Conservation (phyloP, 2,797 vertebrate genomes). For the Etheostoma perlongum region DNA sequence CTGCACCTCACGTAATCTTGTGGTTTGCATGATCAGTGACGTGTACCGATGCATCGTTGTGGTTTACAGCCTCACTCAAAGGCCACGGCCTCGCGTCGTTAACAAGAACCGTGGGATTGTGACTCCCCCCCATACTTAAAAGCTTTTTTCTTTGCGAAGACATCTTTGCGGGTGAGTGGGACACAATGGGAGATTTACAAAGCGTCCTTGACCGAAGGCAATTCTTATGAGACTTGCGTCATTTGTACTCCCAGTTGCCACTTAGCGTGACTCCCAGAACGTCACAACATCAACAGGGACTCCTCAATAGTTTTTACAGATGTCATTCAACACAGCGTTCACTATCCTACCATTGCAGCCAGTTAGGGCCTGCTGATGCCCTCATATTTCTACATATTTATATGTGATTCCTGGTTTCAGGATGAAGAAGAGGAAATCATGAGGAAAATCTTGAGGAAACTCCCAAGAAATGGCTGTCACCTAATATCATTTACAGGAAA, state of each 20-base stretch:
- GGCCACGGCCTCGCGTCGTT: slow-evolving; percentile 41
- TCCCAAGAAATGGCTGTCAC: slow-evolving; percentile 21
- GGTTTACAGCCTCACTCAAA: slow-evolving; percentile 74
- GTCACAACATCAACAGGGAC: slow-evolving; percentile 29
- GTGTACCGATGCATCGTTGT: slow-evolving; percentile 79
- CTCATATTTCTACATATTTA: slow-evolving; percentile 2
- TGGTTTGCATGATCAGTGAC: slow-evolving; percentile 80
- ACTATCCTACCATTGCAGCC: too few species aligned
- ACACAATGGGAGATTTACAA: slow-evolving; percentile 23
- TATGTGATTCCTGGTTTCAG: neutral
- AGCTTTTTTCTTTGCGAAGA: slow-evolving; percentile 35
- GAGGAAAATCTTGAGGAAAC: neutral
- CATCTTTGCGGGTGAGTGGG: slow-evolving; percentile 18
- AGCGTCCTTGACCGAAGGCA: slow-evolving; percentile 32
- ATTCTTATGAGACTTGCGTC: slow-evolving; percentile 4
- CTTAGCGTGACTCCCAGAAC: slow-evolving; percentile 1
- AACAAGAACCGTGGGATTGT: slow-evolving; percentile 60
- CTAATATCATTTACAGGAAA: slow-evolving; percentile 37
- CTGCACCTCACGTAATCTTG: slow-evolving; percentile 73
- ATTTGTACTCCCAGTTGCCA: slow-evolving; percentile 19
- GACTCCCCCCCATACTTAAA: slow-evolving; percentile 26
- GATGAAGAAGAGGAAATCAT: neutral
- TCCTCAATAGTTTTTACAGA: slow-evolving; percentile 19
- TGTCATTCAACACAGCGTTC: neutral
- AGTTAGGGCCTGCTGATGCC: neutral